Base-by-base conservation (phyloP, 2,113 vertebrate species). In the Bufo gargarizans region DNA sequence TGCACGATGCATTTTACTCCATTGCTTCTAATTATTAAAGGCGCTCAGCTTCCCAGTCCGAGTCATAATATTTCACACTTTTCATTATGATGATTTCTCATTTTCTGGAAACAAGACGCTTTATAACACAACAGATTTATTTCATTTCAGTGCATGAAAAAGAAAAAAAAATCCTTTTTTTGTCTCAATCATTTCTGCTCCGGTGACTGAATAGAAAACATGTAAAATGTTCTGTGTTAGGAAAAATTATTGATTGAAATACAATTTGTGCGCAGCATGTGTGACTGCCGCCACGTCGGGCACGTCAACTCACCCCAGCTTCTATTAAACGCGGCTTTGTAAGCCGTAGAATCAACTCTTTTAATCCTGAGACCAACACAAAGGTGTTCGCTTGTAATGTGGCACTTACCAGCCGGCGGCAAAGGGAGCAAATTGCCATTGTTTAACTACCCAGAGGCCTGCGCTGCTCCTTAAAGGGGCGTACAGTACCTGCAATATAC, bases 201-300 rank as follows among this genome's bases (percentile, higher is more conserved):
- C 7, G 45, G 63, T 83, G 81, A n/a, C 61, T 83, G 49, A 83
- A 84, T 53, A 50, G 17, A 84, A 84, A 84, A 20, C 45, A 67
- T 53, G 82, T 50, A 69, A 84, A 84, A 84, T 71, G 63, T 71
- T 82, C 81, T n/a, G 59, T 47, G 59, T 74, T 85, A 33, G 67
- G 67, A 85, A 74, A 74, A 58, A 55, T 71, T 61, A 76, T 76
- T 58, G 56, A 77, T 86, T 77, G 53, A 20, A 86, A 86, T 86
- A n/a, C 55, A 76, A 86, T 86, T 61, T 63, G 19, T 22, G 71
- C 84, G 59, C 56, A 84, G 47, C 67, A 49, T 83, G 81, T 83
- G 82, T 71, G 82, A 84, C 50, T 33, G 82, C 49, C 20, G 45
- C 58, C 14, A 22, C 63, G 17, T 69, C 61, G n/a, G 74, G 55